Evolutionary conservation across 1,140 invertebrate genomes (phyloP).

Genomic region (Camponotus pennsylvanicus): DNA sequence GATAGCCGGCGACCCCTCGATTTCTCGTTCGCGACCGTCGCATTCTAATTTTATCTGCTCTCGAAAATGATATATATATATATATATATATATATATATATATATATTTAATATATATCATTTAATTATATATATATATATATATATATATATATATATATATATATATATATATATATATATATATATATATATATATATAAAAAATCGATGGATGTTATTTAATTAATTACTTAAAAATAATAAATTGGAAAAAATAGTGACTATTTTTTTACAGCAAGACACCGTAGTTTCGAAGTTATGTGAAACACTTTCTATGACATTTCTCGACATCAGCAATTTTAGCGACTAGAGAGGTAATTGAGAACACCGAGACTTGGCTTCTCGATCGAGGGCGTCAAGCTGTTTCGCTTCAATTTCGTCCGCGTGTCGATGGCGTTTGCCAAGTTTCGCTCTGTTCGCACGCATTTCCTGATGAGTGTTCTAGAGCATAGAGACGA

Average conservation of each 20-base stretch:
- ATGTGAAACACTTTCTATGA: slow-evolving; percentile 8
- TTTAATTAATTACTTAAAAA: background rate
- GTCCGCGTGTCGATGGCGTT: slow-evolving; percentile 46
- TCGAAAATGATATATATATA: background rate
- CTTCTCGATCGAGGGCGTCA: slow-evolving; percentile 47
- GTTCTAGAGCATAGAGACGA: slow-evolving; percentile 28
- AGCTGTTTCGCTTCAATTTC: slow-evolving; percentile 60
- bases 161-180: too few species aligned
- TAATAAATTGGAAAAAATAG: background rate
- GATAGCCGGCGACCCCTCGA: slow-evolving; percentile 41
- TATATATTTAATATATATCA: too few species aligned
- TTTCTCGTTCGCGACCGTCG: slow-evolving; percentile 23
- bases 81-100: too few species aligned
- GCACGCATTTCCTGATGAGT: slow-evolving; percentile 55
- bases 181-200: background rate
- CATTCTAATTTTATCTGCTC: slow-evolving; percentile 18
- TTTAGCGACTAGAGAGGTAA: slow-evolving; percentile 48
- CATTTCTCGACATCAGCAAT: slow-evolving; percentile 36
- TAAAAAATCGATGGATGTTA: background rate
- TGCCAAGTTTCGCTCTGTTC: slow-evolving; percentile 53
- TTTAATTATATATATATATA: background rate
- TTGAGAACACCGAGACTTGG: slow-evolving; percentile 46
- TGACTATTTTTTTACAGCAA: background rate
- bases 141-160: background rate
- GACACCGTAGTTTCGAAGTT: slow-evolving; percentile 1